A percentile compares a stretch with the other conserved stretches of the same genome.
Evolutionary conservation across 2,888 invertebrate species (phyloP).

Genomic region (Phlogophora meticulosa): DNA sequence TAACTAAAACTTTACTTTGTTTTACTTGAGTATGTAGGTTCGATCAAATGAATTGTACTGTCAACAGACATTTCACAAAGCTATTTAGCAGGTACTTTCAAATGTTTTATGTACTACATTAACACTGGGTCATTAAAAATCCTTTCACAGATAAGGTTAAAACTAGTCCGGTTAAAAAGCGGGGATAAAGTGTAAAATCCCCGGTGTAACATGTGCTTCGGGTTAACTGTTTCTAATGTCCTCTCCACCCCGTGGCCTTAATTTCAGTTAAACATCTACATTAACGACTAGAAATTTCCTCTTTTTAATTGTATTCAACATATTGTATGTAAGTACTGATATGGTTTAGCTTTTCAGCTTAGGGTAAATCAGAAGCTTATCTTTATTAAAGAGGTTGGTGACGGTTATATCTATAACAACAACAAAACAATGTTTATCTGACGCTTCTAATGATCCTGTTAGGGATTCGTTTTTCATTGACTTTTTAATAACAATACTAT

Average conservation of each 20-base stretch:
- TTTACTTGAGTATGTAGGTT: not conserved
- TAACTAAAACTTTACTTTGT: slow-evolving; percentile 17
- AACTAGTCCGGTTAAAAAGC: slow-evolving; percentile 38
- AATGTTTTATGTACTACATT: not conserved
- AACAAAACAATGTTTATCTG: not conserved
- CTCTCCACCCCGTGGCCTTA: slow-evolving; percentile 64
- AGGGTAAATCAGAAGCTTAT: slow-evolving; percentile 15
- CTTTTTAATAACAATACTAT: not conserved
- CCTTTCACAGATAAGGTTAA: slow-evolving; percentile 18
- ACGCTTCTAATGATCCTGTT: not conserved
- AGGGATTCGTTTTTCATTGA: not conserved
- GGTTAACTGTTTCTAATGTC: slow-evolving; percentile 63
- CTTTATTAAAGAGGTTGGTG: slow-evolving; percentile 13
- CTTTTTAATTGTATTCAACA: slow-evolving; percentile 39
- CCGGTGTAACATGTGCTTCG: slow-evolving; percentile 51
- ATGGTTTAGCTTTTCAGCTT: not conserved
- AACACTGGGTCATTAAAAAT: slow-evolving; percentile 8
- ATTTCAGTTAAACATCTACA: slow-evolving; percentile 59
- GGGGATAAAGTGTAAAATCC: slow-evolving; percentile 40
- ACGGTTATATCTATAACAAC: not conserved
- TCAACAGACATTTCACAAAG: not conserved
- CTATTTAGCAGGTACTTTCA: slow-evolving; percentile 1
- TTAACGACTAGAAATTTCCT: slow-evolving; percentile 38
- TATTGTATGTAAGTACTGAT: slow-evolving; percentile 15
- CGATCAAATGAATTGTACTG: not conserved